Base-by-base conservation (phyloP, 2,888 invertebrate genomes). In the Eudemis profundana region DNA sequence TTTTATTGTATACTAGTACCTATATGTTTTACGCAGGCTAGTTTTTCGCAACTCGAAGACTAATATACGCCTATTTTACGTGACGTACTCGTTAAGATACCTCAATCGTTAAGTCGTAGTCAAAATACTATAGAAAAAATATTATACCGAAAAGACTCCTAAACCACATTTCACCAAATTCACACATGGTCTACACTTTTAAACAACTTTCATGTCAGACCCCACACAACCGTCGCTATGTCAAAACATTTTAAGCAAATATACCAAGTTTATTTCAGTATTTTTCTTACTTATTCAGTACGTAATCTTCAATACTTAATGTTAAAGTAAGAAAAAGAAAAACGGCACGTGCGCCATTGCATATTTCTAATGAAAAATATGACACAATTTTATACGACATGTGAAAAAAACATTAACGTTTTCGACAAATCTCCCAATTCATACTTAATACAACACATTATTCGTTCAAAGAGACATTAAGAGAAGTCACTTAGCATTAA, bases 401-500 rank as follows among this genome's bases (percentile, higher is more conserved):
- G 40, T 21, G 15, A 21, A 4, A 40, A 53, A 38, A 23, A 14
- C 27, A n/a, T n/a, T n/a, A n/a, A n/a, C n/a, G n/a, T n/a, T n/a
- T n/a, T n/a, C n/a, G n/a, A n/a, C n/a, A n/a, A n/a, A n/a, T n/a
- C n/a, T n/a, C n/a, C n/a, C n/a, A n/a, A n/a, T 17, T 8, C n/a
- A 54, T 40, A 40, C 14, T 14, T 10, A 38, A 53, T 36, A 36
- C 21, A 38, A 53, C 23, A 23, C 23, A 54, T n/a, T n/a, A n/a
- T 53, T 27, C 10, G 17, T 42, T 17, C n/a, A 50, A 44, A 27
- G 14, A 49, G 46, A 12, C 40, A 29, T 27, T 33, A 36, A 60
- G 19, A 21, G 46, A 5, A 53, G 29, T 49, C 54, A 54, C 65
- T 67, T 67, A 60, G 36, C 60, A 44, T 60, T 68, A 65, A 53